Evolutionary conservation across 2,113 vertebrate species (phyloP), one percentile per base, ranked within the genome.

Genomic region (Ibidorhyncha struthersii): DNA sequence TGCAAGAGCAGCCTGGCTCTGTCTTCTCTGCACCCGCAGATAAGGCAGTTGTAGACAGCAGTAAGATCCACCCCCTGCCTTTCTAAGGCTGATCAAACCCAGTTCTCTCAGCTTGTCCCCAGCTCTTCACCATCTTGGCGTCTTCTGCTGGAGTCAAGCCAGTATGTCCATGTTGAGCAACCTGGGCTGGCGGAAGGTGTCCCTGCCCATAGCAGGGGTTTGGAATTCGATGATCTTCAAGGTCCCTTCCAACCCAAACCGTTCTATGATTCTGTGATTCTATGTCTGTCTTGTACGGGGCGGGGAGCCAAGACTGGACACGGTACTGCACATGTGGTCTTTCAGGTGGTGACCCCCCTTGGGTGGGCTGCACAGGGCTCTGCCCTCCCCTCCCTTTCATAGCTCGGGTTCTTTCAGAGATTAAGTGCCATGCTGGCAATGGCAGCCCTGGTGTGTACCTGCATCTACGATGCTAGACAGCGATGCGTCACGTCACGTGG

Each of bases 291-390:
- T 40, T 32, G 38, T 83, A 21, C 19, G 4, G 8, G 5, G 16
- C 2, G 49, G 2, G 8, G 2, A 6, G 0, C 30, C 23, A 45
- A 45, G 38, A 11, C 50, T 59, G 40, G 45, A 6, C 14, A 2
- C 0, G 6, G 45, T 27, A 5, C 43, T 65, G 65, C 45, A 53
- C 30, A 10, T 14, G 30, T 16, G 43, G 20, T 65, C 78, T 52
- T 52, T 17, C 21, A n/a, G 34, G 10, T 34, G 63, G 62, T 29
- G 55, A 63, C 12, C 26, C 22, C 9, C 4, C 55, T 34, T 50
- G 53, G 59, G 30, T 34, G 53, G 40, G 40, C 12, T 21, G 74
- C 52, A 5, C 10, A 11, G 50, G 7, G 32, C 74, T 59, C 38
- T 59, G 43, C 16, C 52, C 43, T 40, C 38, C 43, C 49, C 79